These are phyloP conservation scores for Tanypteryx hageni DNA, from an alignment of 2,888 invertebrate genomes.

Conservation along the genomic window DNA sequence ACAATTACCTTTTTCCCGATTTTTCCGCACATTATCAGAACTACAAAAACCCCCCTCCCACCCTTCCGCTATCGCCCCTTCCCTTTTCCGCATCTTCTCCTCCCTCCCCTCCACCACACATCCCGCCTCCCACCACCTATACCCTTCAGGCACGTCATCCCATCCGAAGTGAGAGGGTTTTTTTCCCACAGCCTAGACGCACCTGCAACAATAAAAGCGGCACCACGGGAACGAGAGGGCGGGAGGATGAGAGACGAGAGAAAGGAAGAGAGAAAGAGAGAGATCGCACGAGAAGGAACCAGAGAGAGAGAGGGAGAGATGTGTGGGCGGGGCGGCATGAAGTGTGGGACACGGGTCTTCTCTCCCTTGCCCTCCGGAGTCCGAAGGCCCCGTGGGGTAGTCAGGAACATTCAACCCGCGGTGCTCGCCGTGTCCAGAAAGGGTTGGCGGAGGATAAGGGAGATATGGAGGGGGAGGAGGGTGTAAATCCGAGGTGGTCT, in stretches of 20 bases:
- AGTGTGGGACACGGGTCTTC: not conserved
- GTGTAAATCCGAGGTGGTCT: too few relatives aligned
- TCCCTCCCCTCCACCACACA: not conserved
- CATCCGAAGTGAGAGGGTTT: not conserved
- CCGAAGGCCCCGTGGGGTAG: not conserved
- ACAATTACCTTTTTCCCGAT: not conserved
- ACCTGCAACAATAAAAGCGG: slow-evolving; percentile 59
- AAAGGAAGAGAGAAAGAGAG: not conserved
- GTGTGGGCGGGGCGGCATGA: not conserved
- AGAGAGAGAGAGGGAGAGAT: not conserved
- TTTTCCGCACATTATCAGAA: slow-evolving; percentile 20
- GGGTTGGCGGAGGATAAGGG: not conserved
- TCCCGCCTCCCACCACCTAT: not conserved
- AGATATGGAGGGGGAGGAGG: not conserved
- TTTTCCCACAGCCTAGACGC: slow-evolving; percentile 36
- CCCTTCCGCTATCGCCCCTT: not conserved
- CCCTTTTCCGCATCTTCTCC: not conserved
- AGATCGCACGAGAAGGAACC: not conserved
- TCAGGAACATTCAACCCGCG: slow-evolving; percentile 15
- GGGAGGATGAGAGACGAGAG: not conserved
- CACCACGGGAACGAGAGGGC: not conserved
- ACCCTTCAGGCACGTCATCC: not conserved
- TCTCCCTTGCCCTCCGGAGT: too few relatives aligned
- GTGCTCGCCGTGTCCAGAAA: not conserved
- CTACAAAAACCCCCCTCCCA: slow-evolving; percentile 9